Evolutionary conservation across 1,140 invertebrate genomes (phyloP), one percentile per base, ranked within the genome.

Genomic region (Orussus abietinus): DNA sequence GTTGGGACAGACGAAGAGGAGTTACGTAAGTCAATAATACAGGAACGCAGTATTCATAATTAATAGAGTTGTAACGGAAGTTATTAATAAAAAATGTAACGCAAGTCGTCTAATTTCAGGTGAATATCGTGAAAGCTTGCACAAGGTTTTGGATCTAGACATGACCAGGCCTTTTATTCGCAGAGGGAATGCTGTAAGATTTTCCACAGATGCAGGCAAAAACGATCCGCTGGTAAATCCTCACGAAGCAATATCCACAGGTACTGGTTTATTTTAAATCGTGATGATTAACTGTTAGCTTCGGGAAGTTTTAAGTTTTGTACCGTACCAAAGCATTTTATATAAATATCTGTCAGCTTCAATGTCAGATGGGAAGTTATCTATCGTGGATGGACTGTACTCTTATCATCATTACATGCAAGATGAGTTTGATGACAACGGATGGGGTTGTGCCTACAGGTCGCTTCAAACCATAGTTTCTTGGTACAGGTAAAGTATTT

Each of bases 381-480:
- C 77, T 39, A 41, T 89, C 18, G 90, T 98, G 2, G 73, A 83
- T 46, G 96, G 96, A 3, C 78, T 80, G 38, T 99, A 98, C 68
- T 76, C 81, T 1, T 99, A 99, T 75, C 85, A 95, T 69, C 96
- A 99, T 69, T 99, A 99, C 60, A 89, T 93, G 83, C 96, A 98
- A 75, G 85, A 98, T 62, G 77, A 82, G 51, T 85, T 96, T 61
- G 87, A 98, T 70, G 97, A 99, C 63, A 85, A 88, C 69, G 95
- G 94, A 17, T 99, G 97, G 97, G 97, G 97, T 10, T 99, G 97
- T 78, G 96, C 97, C 1, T 99, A 99, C 61, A 79, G 97, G 44
- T 98, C 96, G 4, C 75, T 99, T 44, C 97, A 99, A 75, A 98
- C 96, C 0, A 80, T 99, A 42, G 82, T 90, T 48, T 98, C 95